Conservation (phyloP, 2,113 vertebrate species). For the Prolemur simus region DNA sequence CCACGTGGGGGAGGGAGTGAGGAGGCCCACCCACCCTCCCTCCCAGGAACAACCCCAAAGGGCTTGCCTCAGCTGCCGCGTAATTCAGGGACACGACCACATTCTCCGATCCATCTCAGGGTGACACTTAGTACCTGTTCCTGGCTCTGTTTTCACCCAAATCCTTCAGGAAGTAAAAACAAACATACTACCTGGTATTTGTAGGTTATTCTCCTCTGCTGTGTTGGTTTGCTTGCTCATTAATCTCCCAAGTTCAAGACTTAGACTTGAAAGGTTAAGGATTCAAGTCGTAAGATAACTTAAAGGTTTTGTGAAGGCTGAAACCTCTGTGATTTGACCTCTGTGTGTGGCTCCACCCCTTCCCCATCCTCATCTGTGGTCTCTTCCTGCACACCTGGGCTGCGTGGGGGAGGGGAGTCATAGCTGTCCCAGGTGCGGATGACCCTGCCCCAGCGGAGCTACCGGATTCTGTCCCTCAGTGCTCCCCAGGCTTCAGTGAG, state of each 20-base stretch:
- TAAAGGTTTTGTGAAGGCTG: background rate
- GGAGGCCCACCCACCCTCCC: conserved; percentile 30
- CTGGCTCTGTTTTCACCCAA: background rate
- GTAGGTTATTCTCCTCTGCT: background rate
- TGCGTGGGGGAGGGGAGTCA: background rate
- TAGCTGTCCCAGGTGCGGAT: background rate
- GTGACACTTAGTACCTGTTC: background rate
- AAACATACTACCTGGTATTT: background rate
- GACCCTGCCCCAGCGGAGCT: background rate
- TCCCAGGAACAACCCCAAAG: background rate
- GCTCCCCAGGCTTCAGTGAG: background rate
- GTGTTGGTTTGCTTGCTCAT: background rate
- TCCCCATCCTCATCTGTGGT: background rate
- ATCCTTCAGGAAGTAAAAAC: background rate
- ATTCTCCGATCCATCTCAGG: background rate
- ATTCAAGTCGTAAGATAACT: background rate
- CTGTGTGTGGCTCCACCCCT: background rate
- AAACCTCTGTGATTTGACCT: background rate
- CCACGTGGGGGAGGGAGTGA: conserved; percentile 2
- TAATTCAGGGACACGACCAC: background rate
- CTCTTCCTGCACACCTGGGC: background rate
- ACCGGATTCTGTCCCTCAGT: background rate
- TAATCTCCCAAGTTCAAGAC: background rate
- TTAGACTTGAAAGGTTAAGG: background rate
- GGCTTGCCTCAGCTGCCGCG: background rate